phyloP scores from a whole-genome alignment of 35 echinoderm and acorn worm species.

The Patiria miniata region DNA sequence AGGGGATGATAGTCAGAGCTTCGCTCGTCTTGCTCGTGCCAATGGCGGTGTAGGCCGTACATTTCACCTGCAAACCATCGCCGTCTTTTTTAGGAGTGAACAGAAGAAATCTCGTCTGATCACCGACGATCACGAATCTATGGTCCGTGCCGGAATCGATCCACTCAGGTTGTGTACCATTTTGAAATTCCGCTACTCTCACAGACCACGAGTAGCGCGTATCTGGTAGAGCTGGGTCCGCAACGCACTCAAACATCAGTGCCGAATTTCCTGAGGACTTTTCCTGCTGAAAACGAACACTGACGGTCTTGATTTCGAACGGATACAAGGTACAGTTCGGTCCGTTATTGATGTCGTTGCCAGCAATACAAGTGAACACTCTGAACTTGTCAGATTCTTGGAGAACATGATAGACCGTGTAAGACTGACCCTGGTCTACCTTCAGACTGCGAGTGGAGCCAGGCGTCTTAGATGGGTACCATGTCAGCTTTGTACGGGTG shows the following conservation, averaged over 20 bases:
- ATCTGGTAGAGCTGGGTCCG: background rate
- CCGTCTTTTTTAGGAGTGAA: background rate
- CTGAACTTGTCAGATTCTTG: background rate
- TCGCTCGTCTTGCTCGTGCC: background rate
- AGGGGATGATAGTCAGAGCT: background rate
- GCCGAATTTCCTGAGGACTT: background rate
- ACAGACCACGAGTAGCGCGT: background rate
- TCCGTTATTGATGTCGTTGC: background rate
- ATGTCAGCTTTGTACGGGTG: background rate
- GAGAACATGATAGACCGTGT: background rate
- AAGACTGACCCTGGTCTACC: too few species aligned
- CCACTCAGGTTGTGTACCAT: background rate
- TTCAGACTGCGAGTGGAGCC: background rate
- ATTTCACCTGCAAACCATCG: background rate
- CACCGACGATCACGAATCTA: background rate
- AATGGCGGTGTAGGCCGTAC: background rate
- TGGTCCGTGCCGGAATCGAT: background rate
- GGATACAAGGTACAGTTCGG: background rate
- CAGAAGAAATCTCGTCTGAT: background rate
- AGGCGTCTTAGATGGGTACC: background rate
- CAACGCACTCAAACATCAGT: background rate
- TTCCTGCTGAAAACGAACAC: too few species aligned
- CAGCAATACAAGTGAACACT: slow-evolving; percentile 13
- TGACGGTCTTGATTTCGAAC: too few species aligned
- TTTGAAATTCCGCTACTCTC: background rate